phyloP scores from a whole-genome alignment of 2,888 invertebrate genomes.

The Cecidostiba fungosa region DNA sequence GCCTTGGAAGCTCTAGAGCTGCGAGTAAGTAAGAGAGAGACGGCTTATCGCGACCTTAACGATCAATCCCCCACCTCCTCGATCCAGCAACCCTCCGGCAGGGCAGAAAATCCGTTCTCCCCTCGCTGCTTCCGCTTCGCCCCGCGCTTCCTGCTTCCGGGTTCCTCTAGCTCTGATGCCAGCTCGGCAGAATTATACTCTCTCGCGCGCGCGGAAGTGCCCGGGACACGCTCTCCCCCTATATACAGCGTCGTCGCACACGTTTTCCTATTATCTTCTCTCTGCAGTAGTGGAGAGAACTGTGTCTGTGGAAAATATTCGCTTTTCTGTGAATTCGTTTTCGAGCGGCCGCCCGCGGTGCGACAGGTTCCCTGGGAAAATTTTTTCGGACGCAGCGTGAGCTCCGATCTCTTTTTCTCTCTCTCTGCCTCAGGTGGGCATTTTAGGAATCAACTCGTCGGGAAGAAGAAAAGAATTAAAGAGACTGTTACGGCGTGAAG shows the following conservation, averaged over 20 bases:
- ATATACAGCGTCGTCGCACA: too few species aligned
- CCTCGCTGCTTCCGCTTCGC: slow-evolving; percentile 73
- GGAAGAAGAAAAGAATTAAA: too few species aligned
- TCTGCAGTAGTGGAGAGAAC: too few species aligned
- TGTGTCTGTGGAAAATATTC: too few species aligned
- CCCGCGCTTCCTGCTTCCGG: slow-evolving; percentile 75
- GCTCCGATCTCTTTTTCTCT: background rate
- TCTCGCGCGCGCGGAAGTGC: slow-evolving; percentile 48
- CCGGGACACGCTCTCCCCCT: background rate
- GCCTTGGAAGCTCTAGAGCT: background rate
- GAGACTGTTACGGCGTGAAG: too few species aligned
- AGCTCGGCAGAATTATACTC: slow-evolving; percentile 47
- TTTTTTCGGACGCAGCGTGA: slow-evolving; percentile 16
- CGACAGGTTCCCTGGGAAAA: slow-evolving; percentile 38
- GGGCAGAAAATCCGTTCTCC: slow-evolving; percentile 52
- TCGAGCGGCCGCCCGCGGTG: background rate
- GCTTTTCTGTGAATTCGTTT: slow-evolving; percentile 44
- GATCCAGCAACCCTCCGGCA: slow-evolving; percentile 45
- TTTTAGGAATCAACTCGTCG: too few species aligned
- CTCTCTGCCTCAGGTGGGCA: too few species aligned
- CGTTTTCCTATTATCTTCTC: too few species aligned
- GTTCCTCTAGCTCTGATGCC: slow-evolving; percentile 63
- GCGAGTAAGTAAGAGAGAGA: slow-evolving; percentile 48
- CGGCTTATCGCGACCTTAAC: slow-evolving; percentile 69
- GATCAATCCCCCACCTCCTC: slow-evolving; percentile 68